Percentiles rank a stretch among this genome's conserved stretches.
phyloP scores from a whole-genome alignment of 2,888 invertebrate species.

The Acrobasis repandana region DNA sequence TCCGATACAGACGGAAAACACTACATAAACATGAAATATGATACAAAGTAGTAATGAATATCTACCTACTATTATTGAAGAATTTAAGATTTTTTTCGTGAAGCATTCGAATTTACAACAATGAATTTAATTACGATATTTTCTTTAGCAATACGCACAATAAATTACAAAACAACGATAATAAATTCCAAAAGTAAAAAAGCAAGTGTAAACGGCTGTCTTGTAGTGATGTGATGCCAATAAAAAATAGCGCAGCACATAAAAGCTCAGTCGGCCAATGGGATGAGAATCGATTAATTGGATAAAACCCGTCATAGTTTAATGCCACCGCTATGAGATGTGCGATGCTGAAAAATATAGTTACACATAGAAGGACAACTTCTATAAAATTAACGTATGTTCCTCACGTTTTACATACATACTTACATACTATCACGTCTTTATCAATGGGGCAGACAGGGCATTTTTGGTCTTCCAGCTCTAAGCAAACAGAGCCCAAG shows the following conservation, averaged over 20 bases:
- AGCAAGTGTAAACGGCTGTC: constrained; percentile 29
- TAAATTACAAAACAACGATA: background rate
- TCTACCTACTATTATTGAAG: no score
- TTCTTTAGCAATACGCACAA: background rate
- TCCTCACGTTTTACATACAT: no score
- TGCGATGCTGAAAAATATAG: background rate
- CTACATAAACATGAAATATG: no score
- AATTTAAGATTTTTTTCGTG: no score
- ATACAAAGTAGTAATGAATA: no score
- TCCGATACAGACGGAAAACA: no score
- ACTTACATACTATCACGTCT: no score
- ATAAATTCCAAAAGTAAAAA: constrained; percentile 11
- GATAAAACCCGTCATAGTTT: constrained; percentile 11
- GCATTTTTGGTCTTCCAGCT: no score
- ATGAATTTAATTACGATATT: background rate
- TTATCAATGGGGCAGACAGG: no score
- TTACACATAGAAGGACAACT: background rate
- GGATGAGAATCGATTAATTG: constrained; percentile 11
- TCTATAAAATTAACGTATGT: no score
- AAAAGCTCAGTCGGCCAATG: constrained; percentile 9
- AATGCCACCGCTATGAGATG: constrained; percentile 1
- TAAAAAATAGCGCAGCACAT: constrained; percentile 28
- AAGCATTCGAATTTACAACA: no score
- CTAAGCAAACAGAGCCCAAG: no score
- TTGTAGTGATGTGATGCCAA: constrained; percentile 24